Percentiles rank a stretch among this genome's conserved stretches.
Conservation (phyloP, 2,888 invertebrate genomes). For the Protonemura montana region DNA sequence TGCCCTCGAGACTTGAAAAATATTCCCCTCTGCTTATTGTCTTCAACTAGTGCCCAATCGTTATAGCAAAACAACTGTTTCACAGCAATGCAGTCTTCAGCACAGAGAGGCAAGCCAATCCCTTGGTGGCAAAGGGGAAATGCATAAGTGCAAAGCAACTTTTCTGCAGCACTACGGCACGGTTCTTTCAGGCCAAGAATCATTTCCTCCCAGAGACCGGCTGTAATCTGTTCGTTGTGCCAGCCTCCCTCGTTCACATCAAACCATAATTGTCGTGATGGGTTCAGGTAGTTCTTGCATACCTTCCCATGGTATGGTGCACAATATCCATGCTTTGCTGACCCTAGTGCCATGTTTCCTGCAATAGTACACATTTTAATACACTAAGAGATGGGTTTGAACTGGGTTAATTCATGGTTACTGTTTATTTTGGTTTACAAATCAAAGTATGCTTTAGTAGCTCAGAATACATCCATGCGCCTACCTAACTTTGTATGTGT, state of each 20-base stretch:
- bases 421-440: too few species aligned
- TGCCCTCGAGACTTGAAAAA: conserved; percentile 84
- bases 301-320: conserved; percentile 86
- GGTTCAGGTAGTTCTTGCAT: conserved; percentile 72
- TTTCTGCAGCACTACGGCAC: conserved; percentile 84
- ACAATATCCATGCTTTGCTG: conserved; percentile 71
- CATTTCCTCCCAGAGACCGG: conserved; percentile 86
- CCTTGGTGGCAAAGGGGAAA: conserved; percentile 83
- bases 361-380: not conserved
- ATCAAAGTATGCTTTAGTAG: too few species aligned
- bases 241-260: conserved; percentile 69
- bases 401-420: too few species aligned
- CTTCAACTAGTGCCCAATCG: conserved; percentile 91
- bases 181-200: conserved; percentile 80
- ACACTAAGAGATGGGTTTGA: too few species aligned
- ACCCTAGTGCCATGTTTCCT: conserved; percentile 42
- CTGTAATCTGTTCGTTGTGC: conserved; percentile 85
- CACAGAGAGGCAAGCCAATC: conserved; percentile 78
- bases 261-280: conserved; percentile 76
- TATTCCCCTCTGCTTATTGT: conserved; percentile 81
- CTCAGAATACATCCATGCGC: too few species aligned
- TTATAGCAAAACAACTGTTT: conserved; percentile 90
- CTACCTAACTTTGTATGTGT: too few species aligned
- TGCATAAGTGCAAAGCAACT: conserved; percentile 56
- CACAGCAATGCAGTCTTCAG: conserved; percentile 93